Evolutionary conservation across 2,113 vertebrate genomes (phyloP).

Genomic region (Pachyramphus minor): DNA sequence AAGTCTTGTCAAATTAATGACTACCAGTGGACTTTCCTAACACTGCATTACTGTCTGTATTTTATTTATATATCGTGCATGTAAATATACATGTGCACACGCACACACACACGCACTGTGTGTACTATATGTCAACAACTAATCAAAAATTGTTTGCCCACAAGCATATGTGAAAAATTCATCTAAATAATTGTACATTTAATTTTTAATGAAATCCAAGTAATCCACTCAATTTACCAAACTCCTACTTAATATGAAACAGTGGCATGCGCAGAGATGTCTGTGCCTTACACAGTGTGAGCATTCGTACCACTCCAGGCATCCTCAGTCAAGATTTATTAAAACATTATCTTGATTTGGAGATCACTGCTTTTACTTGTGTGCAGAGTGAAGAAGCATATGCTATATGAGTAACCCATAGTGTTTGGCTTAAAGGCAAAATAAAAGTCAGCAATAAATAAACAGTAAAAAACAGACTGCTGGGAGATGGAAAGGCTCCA

Average conservation of each 20-base stretch:
- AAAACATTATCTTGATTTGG: constrained; percentile 39
- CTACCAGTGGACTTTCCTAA: constrained; percentile 44
- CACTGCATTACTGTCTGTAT: constrained; percentile 47
- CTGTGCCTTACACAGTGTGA: neutral
- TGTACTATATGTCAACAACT: constrained; percentile 67
- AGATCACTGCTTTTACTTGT: constrained; percentile 65
- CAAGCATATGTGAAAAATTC: constrained; percentile 68
- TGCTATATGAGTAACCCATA: constrained; percentile 76
- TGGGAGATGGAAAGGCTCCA: neutral
- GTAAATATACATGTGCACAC: constrained; percentile 66
- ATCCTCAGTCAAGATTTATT: constrained; percentile 38
- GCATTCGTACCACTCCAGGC: neutral
- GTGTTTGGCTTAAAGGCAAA: constrained; percentile 80
- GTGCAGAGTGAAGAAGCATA: constrained; percentile 72
- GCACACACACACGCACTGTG: constrained; percentile 51
- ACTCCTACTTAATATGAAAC: neutral
- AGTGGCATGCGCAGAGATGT: neutral
- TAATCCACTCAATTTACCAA: constrained; percentile 32
- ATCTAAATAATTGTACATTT: constrained; percentile 71
- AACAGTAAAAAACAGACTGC: constrained; percentile 68
- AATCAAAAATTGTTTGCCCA: constrained; percentile 70
- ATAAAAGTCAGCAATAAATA: constrained; percentile 72
- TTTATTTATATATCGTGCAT: constrained; percentile 67
- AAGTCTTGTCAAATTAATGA: constrained; percentile 45
- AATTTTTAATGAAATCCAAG: constrained; percentile 66